Conservation (phyloP, 2,888 invertebrate species). For the Agriopis marginaria region DNA sequence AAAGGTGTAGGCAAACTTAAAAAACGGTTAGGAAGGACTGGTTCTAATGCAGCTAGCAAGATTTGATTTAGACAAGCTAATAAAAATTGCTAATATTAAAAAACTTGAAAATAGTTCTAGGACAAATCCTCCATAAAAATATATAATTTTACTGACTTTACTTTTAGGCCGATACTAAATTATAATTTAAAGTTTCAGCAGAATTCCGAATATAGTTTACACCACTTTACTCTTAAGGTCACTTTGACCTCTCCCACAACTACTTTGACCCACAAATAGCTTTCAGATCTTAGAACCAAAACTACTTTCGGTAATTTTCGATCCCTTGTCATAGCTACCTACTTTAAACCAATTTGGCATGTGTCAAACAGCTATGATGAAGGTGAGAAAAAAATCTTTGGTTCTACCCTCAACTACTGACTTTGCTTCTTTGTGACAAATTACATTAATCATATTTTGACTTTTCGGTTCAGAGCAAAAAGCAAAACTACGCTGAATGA, state of each 20-base stretch:
- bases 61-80: too few relatives aligned
- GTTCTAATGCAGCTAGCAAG: too few relatives aligned
- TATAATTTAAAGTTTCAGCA: not conserved
- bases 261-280: slow-evolving; percentile 37
- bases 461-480: slow-evolving; percentile 11
- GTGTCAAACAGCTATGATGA: slow-evolving; percentile 45
- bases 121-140: too few relatives aligned
- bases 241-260: slow-evolving; percentile 13
- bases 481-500: not conserved
- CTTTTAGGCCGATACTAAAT: too few relatives aligned
- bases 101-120: too few relatives aligned
- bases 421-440: slow-evolving; percentile 34
- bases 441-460: slow-evolving; percentile 31
- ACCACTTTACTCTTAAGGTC: slow-evolving; percentile 14
- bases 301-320: slow-evolving; percentile 39
- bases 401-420: slow-evolving; percentile 35
- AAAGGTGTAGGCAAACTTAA: too few relatives aligned
- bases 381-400: slow-evolving; percentile 45
- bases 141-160: too few relatives aligned
- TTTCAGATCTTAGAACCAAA: slow-evolving; percentile 32
- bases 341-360: slow-evolving; percentile 50
- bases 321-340: slow-evolving; percentile 45
- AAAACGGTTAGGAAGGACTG: too few relatives aligned
- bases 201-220: not conserved
- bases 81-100: too few relatives aligned